Base-by-base conservation (phyloP, 2,888 invertebrate species). In the Trisateles emortualis region DNA sequence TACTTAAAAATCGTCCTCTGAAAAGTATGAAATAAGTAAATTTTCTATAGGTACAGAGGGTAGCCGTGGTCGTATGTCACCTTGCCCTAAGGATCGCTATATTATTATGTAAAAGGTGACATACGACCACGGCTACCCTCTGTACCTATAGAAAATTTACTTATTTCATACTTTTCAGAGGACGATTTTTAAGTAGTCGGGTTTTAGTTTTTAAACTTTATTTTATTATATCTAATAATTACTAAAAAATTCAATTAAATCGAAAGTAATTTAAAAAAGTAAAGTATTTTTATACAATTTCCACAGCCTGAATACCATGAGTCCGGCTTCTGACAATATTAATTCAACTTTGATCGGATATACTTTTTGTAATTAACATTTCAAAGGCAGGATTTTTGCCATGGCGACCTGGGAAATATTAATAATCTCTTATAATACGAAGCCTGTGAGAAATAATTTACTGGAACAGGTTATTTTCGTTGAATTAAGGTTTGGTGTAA, bases 281-380 rank as follows among this genome's bases (percentile, higher is more conserved):
- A 35, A 35, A 9, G 1, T 16, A 8, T 0, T 14, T 6, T 35
- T 4, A 13, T 32, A 13, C 5, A 35, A 8, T 8, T 3, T 16
- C 35, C 16, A 35, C 9, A 16, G 9, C 0, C 14, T 9, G 35
- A 16, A 35, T 16, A 35, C 16, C 14, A 9, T 2, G 6, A 16
- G 9, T 35, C 42, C 41, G 56, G 22, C 48, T 44, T 61, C 49
- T 48, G 16, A 59, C 59, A 59, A 47, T 54, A 62, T 65, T 62
- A 65, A 59, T 65, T 64, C 50, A 16, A 41, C 54, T 47, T 46
- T 35, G 46, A 49, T 54, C 43, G 54, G 49, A 46, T 54, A 36
- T 50, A 52, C 22, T 39, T 50, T 36, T 44, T 40, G 49, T 65
- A 54, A 50, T 24, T 39, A 22, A 48, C 26, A 60, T 60, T 65